Conservation (phyloP, 2,888 invertebrate species). For the Himalopsyche kuldschensis region DNA sequence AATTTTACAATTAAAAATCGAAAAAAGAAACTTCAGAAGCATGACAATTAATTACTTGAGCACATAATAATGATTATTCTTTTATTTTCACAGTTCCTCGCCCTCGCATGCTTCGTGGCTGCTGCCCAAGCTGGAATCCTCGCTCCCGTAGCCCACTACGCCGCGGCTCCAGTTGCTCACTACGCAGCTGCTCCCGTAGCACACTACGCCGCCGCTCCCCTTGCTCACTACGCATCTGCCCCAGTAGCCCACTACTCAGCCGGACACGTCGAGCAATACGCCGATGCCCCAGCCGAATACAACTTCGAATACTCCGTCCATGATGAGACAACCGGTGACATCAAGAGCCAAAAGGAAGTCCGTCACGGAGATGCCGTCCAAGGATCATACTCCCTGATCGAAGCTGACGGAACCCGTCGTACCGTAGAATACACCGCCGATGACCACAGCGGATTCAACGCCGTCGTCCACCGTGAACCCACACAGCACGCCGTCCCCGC, state of each 20-base stretch:
- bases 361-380: slow-evolving; percentile 53
- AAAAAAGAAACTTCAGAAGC: no score
- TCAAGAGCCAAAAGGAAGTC: slow-evolving; percentile 54
- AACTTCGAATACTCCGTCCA: slow-evolving; percentile 34
- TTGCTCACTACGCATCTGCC: slow-evolving; percentile 41
- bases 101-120: slow-evolving; percentile 7
- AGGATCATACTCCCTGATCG: slow-evolving; percentile 55
- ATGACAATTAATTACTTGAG: no score
- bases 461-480: slow-evolving; percentile 52
- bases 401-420: slow-evolving; percentile 53
- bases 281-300: slow-evolving; percentile 39
- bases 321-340: slow-evolving; percentile 43
- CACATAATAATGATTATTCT: no score
- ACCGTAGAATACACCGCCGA: slow-evolving; percentile 55
- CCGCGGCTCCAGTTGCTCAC: slow-evolving; percentile 31
- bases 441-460: slow-evolving; percentile 56
- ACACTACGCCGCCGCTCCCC: slow-evolving; percentile 18
- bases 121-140: slow-evolving; percentile 11
- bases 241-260: slow-evolving; percentile 37
- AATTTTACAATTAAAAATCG: no score
- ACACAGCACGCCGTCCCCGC: slow-evolving; percentile 20
- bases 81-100: background rate
- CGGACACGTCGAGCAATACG: slow-evolving; percentile 44
- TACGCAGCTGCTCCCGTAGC: slow-evolving; percentile 42
- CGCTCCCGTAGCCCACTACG: slow-evolving; percentile 29